phyloP scores from a whole-genome alignment of 2,888 invertebrate genomes.

The Leucoma salicis region DNA sequence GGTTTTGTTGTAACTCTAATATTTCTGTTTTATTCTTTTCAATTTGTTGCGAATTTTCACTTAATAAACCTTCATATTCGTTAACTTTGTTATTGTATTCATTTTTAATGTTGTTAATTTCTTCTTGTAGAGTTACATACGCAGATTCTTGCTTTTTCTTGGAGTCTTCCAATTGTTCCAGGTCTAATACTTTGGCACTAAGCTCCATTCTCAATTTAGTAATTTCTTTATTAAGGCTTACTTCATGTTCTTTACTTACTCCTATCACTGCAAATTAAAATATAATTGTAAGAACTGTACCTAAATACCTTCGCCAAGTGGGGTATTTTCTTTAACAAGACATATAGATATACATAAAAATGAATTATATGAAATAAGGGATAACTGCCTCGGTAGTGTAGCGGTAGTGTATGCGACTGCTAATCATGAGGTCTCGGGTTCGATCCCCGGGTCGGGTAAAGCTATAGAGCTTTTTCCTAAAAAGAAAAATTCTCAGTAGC shows the following conservation, averaged over 20 bases:
- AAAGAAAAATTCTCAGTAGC: too few species aligned
- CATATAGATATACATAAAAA: too few species aligned
- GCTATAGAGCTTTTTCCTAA: too few species aligned
- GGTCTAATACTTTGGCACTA: conserved; percentile 79
- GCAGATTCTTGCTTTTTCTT: conserved; percentile 64
- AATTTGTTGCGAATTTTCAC: conserved; percentile 66
- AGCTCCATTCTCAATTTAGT: conserved; percentile 80
- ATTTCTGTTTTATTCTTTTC: conserved; percentile 70
- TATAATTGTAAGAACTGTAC: too few species aligned
- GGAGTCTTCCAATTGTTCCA: conserved; percentile 73
- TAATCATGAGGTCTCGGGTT: too few species aligned
- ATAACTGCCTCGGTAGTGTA: too few species aligned
- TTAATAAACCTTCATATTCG: conserved; percentile 71
- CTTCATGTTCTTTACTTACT: conserved; percentile 73
- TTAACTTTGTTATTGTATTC: conserved; percentile 67
- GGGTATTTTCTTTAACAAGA: too few species aligned
- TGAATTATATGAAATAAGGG: too few species aligned
- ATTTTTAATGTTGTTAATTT: conserved; percentile 61
- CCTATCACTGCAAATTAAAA: conserved; percentile 60
- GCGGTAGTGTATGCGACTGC: too few species aligned
- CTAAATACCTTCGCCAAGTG: too few species aligned
- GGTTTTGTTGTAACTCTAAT: conserved; percentile 60
- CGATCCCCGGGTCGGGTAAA: too few species aligned
- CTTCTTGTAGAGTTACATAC: conserved; percentile 63
- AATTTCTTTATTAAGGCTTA: conserved; percentile 74